Percentiles rank a stretch among this genome's conserved stretches.
phyloP scores from a whole-genome alignment of 2,888 invertebrate species.

The Portevinia maculata region DNA sequence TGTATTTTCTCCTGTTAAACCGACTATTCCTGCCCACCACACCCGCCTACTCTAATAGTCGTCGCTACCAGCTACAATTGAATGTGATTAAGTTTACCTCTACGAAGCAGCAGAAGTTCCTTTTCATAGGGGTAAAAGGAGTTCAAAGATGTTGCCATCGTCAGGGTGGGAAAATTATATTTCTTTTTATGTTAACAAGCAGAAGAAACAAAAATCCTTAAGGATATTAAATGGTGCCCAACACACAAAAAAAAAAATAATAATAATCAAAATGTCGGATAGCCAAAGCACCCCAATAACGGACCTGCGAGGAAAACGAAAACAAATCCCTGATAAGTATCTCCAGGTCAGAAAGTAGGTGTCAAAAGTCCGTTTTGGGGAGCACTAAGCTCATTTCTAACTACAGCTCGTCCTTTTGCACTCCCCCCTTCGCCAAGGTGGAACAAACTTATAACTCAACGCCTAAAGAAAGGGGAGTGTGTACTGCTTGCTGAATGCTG shows the following conservation, averaged over 20 bases:
- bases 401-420: neutral
- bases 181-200: conserved; percentile 27
- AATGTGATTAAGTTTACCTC: conserved; percentile 37
- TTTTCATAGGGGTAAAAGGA: conserved; percentile 36
- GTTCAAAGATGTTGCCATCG: conserved; percentile 16
- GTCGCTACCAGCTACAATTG: conserved; percentile 3
- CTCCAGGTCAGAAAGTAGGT: conserved; percentile 68
- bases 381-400: conserved; percentile 44
- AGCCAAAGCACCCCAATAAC: conserved; percentile 15
- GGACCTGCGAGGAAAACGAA: conserved; percentile 24
- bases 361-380: conserved; percentile 65
- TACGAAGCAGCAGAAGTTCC: conserved; percentile 13
- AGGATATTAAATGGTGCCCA: conserved; percentile 40
- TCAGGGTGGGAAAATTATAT: conserved; percentile 38
- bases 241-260: conserved; percentile 10
- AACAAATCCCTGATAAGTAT: conserved; percentile 63
- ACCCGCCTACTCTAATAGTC: neutral
- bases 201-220: conserved; percentile 22
- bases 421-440: neutral
- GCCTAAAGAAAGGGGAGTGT: neutral
- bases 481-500: neutral
- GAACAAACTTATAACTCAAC: conserved; percentile 4
- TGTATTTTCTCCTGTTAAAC: neutral
- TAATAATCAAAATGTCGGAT: neutral
- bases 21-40: neutral